Base-by-base conservation (phyloP, 2,888 invertebrate genomes). In the Graphium colonna region DNA sequence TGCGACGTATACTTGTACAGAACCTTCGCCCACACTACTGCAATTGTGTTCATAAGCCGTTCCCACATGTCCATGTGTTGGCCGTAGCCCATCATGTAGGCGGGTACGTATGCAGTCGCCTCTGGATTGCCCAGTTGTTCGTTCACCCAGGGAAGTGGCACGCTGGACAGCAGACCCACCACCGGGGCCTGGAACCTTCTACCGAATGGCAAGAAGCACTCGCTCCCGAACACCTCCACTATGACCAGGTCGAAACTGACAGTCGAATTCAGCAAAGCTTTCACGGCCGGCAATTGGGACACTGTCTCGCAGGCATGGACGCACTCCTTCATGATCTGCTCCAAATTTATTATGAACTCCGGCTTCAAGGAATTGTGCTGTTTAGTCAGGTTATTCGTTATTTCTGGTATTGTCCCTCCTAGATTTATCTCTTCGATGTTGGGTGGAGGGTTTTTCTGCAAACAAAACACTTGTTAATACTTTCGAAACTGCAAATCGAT, bases 171-270 rank as follows among this genome's bases (percentile, higher is more conserved):
- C 1, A 90, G 71, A 0, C 90, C 91, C 1, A 92, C 80, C 0
- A 91, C 80, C 0, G 92, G 92, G 1, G 91, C 87, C 48, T 86
- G 78, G 51, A 91, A 90, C 60, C 83, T 77, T 59, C 83, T 77
- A 0, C 90, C 91, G 13, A 92, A 81, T 0, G 91, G 91, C 17
- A 92, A 76, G 53, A 91, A 90, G 57, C 92, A 92, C 61, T 92
- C 91, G 13, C 90, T 87, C 5, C 90, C 91, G 58, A 92, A 92
- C 3, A 91, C 82, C 72, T 89, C 89, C 1, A 88, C 80, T 46
- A 90, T 84, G 3, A 90, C 72, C 59, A 90, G 59, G 53, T 90
- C 90, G 58, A 79, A 90, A 0, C 65, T 67, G 13, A 72, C 67
- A 4, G 82, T 69, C 1, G 86, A 82, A 60, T 84, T 81, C 0